Evolutionary conservation across 2,797 vertebrate species (phyloP).

Genomic region (Dipus sagitta): DNA sequence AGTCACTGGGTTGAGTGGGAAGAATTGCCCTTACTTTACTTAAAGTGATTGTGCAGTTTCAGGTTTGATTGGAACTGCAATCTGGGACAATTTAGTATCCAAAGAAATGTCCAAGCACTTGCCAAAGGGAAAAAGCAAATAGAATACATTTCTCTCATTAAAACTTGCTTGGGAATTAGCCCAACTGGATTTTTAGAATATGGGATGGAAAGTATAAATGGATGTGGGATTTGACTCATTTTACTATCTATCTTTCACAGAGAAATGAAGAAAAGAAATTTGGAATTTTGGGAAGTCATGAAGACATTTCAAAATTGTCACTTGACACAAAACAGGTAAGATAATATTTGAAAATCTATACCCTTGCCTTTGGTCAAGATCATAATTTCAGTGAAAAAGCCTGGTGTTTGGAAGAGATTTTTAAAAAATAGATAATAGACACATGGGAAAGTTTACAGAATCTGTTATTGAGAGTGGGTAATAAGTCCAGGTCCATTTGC

Average conservation of each 20-base stretch:
- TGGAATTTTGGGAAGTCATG: conserved; percentile 74
- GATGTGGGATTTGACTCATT: neutral
- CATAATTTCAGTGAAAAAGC: neutral
- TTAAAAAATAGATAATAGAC: neutral
- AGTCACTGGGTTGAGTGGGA: neutral
- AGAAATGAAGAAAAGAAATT: conserved; percentile 80
- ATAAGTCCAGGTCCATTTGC: neutral
- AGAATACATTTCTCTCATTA: conserved; percentile 27
- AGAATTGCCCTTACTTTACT: neutral
- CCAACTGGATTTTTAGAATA: conserved; percentile 41
- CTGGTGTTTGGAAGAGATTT: neutral
- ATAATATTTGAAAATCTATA: conserved; percentile 31
- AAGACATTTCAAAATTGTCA: conserved; percentile 77
- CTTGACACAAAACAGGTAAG: conserved; percentile 80
- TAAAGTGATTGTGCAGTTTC: neutral
- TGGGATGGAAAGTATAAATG: neutral
- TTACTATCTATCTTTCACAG: conserved; percentile 74
- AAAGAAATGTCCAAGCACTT: conserved; percentile 5
- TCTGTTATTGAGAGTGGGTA: neutral
- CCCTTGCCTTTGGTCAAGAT: neutral
- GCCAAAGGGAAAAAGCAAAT: neutral
- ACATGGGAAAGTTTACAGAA: neutral
- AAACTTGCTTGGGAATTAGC: conserved; percentile 34
- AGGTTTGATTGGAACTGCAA: neutral
- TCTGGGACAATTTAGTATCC: neutral